Evolutionary conservation across 92 coral and sea anemone genomes (phyloP), one percentile per base, ranked within the genome.

Genomic region (Pocillopora grandis): DNA sequence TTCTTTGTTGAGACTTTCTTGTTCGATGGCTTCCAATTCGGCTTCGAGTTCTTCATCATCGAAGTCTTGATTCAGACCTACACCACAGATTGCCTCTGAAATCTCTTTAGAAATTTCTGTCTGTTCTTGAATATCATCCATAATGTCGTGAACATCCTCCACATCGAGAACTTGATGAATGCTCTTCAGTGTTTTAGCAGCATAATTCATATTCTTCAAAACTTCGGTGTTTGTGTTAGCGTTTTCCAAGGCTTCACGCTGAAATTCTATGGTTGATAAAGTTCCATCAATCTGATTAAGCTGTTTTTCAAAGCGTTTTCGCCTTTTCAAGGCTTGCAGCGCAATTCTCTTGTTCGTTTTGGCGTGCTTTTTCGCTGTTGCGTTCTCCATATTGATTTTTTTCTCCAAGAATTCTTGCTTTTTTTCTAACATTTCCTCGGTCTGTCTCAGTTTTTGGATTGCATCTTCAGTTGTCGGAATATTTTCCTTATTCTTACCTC

Each of bases 81-180:
- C 83, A 2, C 80, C 78, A 67, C 90, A 76, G 59, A 93, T 92
- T 19, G 97, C 94, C 23, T 84, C 87, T 17, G 87, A 75, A 37
- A 93, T 93, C 80, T 93, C 97, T 56, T 89, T 88, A 7, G 94
- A 86, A 67, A 93, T 75, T 76, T 93, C 94, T 7, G 94, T 84
- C 77, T 93, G 97, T 66, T 93, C 97, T 36, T 86, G 90, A 48
- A 93, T 81, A 62, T 93, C 94, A 70, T 93, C 94, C 90, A 93
- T 93, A 49, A 92, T 84, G 75, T 88, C 97, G 37, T 91, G 90
- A 16, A 93, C 97, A 80, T 88, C 91, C 52, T 93, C 97, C 10
- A 83, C 87, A 76, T 86, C 94, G 35, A 88, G 80, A 13, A 62
- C 62, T 27, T 83, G 85, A 77, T 93, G 96, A 10, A 90, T 90